Base-by-base conservation (phyloP, 1,140 invertebrate genomes). In the Lasioglossum baleicum region DNA sequence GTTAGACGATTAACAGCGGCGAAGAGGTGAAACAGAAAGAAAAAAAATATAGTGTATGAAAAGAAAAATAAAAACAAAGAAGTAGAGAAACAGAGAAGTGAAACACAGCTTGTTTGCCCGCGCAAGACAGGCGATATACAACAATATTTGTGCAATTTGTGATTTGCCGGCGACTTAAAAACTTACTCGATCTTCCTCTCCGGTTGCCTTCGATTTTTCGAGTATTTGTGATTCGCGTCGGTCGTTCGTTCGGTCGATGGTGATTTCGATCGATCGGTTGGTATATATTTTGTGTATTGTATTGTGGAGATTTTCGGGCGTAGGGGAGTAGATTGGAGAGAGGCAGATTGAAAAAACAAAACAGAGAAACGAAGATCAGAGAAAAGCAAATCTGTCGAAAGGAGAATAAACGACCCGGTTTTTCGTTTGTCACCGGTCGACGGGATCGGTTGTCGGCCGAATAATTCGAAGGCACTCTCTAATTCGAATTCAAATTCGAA, bases 121-220 rank as follows among this genome's bases (percentile, higher is more conserved):
- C 44, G 65, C 15, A 66, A 48, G 56, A 56, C 42, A 67, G 53
- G 64, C 64, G 64, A 75, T 20, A 35, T 35, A 35, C 35, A 35
- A 35, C 5, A 35, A 35, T 35, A 22, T 48, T 69, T 70, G 56
- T 31, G 13, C 51, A 63, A 22, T 69, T 64, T 44, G 42, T 35
- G 35, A 35, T 51, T 68, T 83, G n/a, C 80, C 67, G 64, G 11
- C 17, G 65, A 48, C 35, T 35, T 35, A 48, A 67, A 78, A 88
- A 93, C 92, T 93, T 93, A 93, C 92, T 93, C 92, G 90, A 90
- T 91, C 89, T 93, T 93, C 91, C 93, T 93, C 88, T 93, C 92
- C 89, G 91, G 92, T 88, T 93, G 92, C 92, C 92, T 93, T 92
- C 88, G 87, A 90, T 90, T 90, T 88, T 90, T 91, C 81, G 88